Base-by-base conservation (phyloP, 1,140 invertebrate species). In the Spodoptera litura region DNA sequence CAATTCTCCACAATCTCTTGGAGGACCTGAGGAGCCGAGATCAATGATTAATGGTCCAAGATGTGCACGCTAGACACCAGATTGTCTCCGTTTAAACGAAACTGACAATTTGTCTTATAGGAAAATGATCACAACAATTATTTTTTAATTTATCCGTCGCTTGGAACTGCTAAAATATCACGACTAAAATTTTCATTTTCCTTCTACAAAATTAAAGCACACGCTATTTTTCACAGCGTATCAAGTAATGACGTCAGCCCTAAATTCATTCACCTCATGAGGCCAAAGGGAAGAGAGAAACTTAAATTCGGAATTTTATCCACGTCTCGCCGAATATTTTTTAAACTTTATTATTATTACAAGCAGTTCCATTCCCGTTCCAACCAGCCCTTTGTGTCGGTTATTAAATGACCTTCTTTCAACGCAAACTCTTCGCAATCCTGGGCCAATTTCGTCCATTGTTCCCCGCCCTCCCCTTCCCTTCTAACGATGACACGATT, bases 1-100 rank as follows among this genome's bases (percentile, higher is more conserved):
- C 74, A 79, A 79, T 71, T 78, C 68, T 78, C 53, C 78, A 74
- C 59, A 53, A 25, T 70, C 38, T 52, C 72, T 15, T 78, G 73
- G 83, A 85, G 83, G 82, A 81, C 82, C 83, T 85, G 81, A 79
- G 66, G 73, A 78, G 53, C 53, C 27, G 64, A 35, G 64, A 70
- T 70, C 61, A 78, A 81, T 88, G 86, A 88, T 88, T 85, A 88
- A 88, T 88, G 86, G 72, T 79, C 70, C 15, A 76, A 71, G 79
- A 83, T 83, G 81, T 85, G 82, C 83, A 78, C 78, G 38, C 15
- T 81, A 80, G 80, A 82, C 80, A 83, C 78, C 78, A 78, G 79
- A 78, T 83, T 86, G 85, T 85, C 83, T 77, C 76, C n/a, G 75
- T 55, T 59, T 64, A 52, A 66, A 51, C 31, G 3, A 55, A 31